Base-by-base conservation (phyloP, 1,140 invertebrate genomes). In the Nylanderia fulva region DNA sequence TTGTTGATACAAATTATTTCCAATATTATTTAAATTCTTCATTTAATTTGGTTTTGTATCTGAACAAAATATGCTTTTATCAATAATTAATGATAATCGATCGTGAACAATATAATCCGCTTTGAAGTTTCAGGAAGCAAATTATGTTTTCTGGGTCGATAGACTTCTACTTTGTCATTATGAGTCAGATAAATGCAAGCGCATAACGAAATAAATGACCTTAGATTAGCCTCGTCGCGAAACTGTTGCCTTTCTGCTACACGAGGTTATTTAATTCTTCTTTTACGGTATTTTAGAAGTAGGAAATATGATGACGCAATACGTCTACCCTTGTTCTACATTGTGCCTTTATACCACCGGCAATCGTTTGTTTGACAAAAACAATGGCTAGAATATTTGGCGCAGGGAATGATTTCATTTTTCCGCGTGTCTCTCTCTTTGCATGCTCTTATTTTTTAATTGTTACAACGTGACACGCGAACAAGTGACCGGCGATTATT, bases 241-340 rank as follows among this genome's bases (percentile, higher is more conserved):
- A 33, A 52, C 63, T 36, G 39, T 45, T 36, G 39, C 45, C 60
- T 48, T 66, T 54, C 56, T 27, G 48, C 42, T 39, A 58, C 8
- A 33, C 29, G 9, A 54, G 52, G 24, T 64, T 86, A 85, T 45
- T 27, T 48, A 39, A 42, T 60, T 58, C 39, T 24, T 24, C 68
- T n/a, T 82, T 39, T 48, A 86, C 64, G 75, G 36, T 74, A 45
- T 89, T 79, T 77, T 9, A 68, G 66, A 86, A 86, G 54, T 72
- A 83, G 86, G 71, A 83, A 79, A 74, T 82, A 4, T 9, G 1
- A 3, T 89, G 71, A 42, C 52, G 72, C 54, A 84, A 88, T 52
- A 24, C 42, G 42, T 8, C 13, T 86, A 77, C 54, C 88, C 88
- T 89, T 88, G 88, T 86, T 89, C 88, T 48, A 88, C 21, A 88